Percentiles rank a stretch among this genome's conserved stretches.
These are phyloP conservation scores for Teleopsis dalmanni DNA, from an alignment of 1,140 invertebrate species.

Conservation along the genomic window DNA sequence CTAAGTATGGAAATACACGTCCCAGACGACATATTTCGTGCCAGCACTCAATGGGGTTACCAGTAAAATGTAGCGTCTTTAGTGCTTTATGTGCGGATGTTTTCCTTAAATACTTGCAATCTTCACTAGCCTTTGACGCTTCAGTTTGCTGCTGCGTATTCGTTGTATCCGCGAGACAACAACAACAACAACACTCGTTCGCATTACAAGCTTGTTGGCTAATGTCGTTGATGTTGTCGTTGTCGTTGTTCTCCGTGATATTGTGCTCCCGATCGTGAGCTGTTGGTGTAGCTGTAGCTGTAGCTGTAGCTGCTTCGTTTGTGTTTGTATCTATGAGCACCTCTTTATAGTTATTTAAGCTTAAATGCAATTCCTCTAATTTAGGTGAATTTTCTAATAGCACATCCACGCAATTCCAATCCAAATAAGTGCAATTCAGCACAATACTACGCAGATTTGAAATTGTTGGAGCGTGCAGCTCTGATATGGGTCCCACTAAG, in stretches of 20 bases:
- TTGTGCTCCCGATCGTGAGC: too few species aligned
- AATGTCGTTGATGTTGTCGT: too few species aligned
- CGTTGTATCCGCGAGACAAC: background rate
- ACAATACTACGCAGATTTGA: conserved; percentile 66
- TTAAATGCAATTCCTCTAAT: conserved; percentile 83
- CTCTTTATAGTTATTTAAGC: conserved; percentile 74
- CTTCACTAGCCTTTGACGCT: background rate
- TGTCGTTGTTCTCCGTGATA: too few species aligned
- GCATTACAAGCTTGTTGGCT: too few species aligned
- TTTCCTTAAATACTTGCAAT: too few species aligned
- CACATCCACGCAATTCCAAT: conserved; percentile 73
- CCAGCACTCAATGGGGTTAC: conserved; percentile 77
- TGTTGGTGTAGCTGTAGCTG: background rate
- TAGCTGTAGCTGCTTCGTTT: background rate
- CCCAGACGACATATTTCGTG: conserved; percentile 75
- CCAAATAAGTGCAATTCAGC: conserved; percentile 75
- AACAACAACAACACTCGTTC: too few species aligned
- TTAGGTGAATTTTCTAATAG: conserved; percentile 66
- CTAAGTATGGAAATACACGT: conserved; percentile 72
- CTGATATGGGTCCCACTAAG: conserved; percentile 55
- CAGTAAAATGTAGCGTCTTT: conserved; percentile 72
- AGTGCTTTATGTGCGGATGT: conserved; percentile 49
- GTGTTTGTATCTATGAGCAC: conserved; percentile 46
- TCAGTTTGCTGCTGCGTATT: background rate
- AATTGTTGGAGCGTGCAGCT: conserved; percentile 23